These are phyloP conservation scores for Drosophila setosimentum DNA, from an alignment of 2,888 invertebrate species.

Conservation along the genomic window DNA sequence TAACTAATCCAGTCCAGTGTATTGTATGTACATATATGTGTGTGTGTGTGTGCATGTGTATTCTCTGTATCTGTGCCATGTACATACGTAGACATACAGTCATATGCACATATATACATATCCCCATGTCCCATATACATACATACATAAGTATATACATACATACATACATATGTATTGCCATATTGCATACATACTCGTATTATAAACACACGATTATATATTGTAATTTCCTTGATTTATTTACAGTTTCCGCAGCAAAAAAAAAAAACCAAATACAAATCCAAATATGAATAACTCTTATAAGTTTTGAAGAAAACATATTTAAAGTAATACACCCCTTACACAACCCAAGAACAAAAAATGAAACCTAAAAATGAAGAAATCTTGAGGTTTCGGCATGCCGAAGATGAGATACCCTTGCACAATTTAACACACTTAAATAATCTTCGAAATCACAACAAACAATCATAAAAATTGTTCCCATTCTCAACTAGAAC, in stretches of 20 bases:
- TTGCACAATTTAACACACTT: neutral
- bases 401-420: constrained; percentile 4
- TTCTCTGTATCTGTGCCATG: constrained; percentile 1
- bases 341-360: neutral
- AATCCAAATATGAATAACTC: constrained; percentile 6
- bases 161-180: constrained; percentile 19
- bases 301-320: constrained; percentile 33
- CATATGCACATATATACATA: neutral
- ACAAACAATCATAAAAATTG: no score
- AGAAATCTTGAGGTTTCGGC: neutral
- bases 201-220: constrained; percentile 28
- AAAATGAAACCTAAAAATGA: neutral
- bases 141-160: constrained; percentile 6
- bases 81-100: constrained; percentile 2
- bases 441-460: neutral
- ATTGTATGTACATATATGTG: constrained; percentile 5
- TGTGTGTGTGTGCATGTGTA: constrained; percentile 3
- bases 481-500: neutral
- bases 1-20: constrained; percentile 2
- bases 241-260: constrained; percentile 40
- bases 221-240: constrained; percentile 55
- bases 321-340: neutral
- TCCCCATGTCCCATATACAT: neutral
- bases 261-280: constrained; percentile 2
- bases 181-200: constrained; percentile 12